These are phyloP conservation scores for Malthinus flaveolus DNA, from an alignment of 2,888 invertebrate species.

Conservation along the genomic window DNA sequence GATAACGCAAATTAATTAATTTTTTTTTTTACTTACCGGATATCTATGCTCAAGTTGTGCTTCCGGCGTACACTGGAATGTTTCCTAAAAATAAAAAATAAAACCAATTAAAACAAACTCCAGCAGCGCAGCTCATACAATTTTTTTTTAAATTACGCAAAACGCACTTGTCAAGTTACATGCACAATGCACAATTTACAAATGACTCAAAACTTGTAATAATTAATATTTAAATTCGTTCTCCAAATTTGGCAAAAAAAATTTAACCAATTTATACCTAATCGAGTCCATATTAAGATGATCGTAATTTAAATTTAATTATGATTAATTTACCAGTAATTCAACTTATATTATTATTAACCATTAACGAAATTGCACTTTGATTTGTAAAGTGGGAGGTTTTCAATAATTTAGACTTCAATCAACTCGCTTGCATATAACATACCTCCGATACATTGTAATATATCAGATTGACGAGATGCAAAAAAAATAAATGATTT, in stretches of 20 bases:
- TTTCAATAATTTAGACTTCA: too few species aligned
- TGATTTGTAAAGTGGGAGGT: too few species aligned
- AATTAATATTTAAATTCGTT: constrained; percentile 6
- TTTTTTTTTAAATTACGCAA: too few species aligned
- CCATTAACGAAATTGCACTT: too few species aligned
- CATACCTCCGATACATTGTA: too few species aligned
- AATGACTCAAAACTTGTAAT: constrained; percentile 3
- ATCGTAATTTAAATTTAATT: too few species aligned
- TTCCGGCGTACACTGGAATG: constrained; percentile 54
- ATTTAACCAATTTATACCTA: not conserved
- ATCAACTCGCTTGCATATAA: too few species aligned
- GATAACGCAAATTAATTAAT: constrained; percentile 14
- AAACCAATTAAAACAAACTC: not conserved
- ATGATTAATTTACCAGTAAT: too few species aligned
- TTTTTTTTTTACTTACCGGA: constrained; percentile 48
- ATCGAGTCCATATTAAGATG: too few species aligned
- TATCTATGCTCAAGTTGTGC: constrained; percentile 52
- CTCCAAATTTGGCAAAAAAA: constrained; percentile 1
- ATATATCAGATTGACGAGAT: too few species aligned
- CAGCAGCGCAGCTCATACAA: not conserved
- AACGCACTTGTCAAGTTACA: not conserved
- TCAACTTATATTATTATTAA: too few species aligned
- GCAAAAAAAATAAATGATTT: too few species aligned
- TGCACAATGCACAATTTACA: not conserved
- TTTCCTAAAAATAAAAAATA: constrained; percentile 47